These are phyloP conservation scores for Panurus biarmicus DNA, from an alignment of 2,113 vertebrate genomes.

Conservation along the genomic window DNA sequence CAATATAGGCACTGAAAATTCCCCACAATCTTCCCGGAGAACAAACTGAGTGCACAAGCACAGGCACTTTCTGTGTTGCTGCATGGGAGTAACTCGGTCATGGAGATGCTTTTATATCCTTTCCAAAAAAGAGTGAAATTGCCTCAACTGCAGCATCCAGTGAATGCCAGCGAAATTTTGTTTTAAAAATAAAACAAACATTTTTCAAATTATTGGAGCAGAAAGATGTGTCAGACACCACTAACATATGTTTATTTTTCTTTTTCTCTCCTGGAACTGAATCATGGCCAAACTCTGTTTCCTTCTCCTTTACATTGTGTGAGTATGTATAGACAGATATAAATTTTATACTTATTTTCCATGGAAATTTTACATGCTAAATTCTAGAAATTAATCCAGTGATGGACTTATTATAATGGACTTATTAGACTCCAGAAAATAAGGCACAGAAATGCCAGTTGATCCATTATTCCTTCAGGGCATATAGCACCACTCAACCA, in stretches of 20 bases:
- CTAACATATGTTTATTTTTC: conserved; percentile 77
- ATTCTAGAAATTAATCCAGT: conserved; percentile 49
- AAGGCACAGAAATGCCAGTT: conserved; percentile 34
- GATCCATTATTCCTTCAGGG: conserved; percentile 63
- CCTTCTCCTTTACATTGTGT: conserved; percentile 38
- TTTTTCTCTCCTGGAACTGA: conserved; percentile 58
- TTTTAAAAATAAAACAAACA: conserved; percentile 69
- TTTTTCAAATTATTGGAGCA: conserved; percentile 67
- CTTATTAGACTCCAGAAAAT: conserved; percentile 44
- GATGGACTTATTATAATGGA: conserved; percentile 44
- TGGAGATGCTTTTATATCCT: neutral
- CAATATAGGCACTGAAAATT: neutral
- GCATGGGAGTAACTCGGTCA: neutral
- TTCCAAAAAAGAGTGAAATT: neutral
- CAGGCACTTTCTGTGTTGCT: neutral
- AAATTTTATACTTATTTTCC: conserved; percentile 57
- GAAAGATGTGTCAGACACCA: conserved; percentile 74
- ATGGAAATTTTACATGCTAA: conserved; percentile 22
- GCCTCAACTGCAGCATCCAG: conserved; percentile 38
- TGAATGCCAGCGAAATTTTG: conserved; percentile 58
- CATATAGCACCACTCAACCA: conserved; percentile 54
- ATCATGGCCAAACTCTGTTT: conserved; percentile 58
- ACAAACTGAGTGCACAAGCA: neutral
- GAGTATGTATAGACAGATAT: neutral
- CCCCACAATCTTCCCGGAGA: neutral